These are phyloP conservation scores for Etheostoma cragini DNA, from an alignment of 2,113 vertebrate species.

Conservation along the genomic window DNA sequence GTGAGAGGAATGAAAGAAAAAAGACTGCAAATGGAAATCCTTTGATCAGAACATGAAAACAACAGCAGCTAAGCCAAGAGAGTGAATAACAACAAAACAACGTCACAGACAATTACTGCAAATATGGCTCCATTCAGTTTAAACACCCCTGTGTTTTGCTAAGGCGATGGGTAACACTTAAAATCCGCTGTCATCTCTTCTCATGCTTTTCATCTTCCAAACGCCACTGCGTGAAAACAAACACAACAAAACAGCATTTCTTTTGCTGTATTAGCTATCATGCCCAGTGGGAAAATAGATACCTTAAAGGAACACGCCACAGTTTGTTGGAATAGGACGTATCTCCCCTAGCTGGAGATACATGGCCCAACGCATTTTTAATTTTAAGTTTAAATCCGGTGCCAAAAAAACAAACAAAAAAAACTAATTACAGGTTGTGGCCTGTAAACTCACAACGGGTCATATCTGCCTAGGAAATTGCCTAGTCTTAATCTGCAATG, in stretches of 20 bases:
- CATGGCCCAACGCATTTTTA: too few species aligned
- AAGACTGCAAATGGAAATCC: slow-evolving; percentile 52
- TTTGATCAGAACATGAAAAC: slow-evolving; percentile 72
- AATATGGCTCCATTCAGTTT: slow-evolving; percentile 59
- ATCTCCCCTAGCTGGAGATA: too few species aligned
- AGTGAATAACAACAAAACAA: slow-evolving; percentile 63
- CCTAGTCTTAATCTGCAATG: too few species aligned
- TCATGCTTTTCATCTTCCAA: slow-evolving; percentile 62
- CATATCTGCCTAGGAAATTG: too few species aligned
- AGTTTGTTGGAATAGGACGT: too few species aligned
- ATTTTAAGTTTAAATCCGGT: too few species aligned
- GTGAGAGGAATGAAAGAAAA: slow-evolving; percentile 28
- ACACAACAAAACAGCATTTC: slow-evolving; percentile 42
- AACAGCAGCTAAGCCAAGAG: slow-evolving; percentile 46
- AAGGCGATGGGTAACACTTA: slow-evolving; percentile 60
- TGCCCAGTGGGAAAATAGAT: slow-evolving; percentile 49
- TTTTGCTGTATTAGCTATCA: slow-evolving; percentile 49
- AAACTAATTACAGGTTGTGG: too few species aligned
- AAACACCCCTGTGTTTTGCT: slow-evolving; percentile 62
- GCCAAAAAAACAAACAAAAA: too few species aligned
- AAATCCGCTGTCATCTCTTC: slow-evolving; percentile 65
- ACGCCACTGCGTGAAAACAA: slow-evolving; percentile 54
- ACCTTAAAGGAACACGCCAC: too few species aligned
- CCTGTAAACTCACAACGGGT: too few species aligned
- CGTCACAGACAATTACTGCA: slow-evolving; percentile 71